Evolutionary conservation across 2,888 invertebrate genomes (phyloP).

Genomic region (Cistogaster globosa): DNA sequence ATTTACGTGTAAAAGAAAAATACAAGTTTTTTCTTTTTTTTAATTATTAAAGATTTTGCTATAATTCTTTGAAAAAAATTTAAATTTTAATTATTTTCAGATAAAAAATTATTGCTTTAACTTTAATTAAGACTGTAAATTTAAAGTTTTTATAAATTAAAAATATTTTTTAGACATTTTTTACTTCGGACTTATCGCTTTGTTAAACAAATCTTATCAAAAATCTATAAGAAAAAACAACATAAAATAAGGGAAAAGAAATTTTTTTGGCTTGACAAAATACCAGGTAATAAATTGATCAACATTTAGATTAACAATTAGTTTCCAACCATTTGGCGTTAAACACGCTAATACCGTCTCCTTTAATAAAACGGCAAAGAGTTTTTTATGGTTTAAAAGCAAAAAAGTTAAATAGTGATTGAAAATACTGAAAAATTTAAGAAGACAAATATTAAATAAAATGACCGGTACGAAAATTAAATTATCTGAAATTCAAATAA

Average conservation of each 20-base stretch:
- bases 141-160: not conserved
- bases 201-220: slow-evolving; percentile 65
- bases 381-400: no score
- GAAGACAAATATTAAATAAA: not conserved
- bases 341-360: slow-evolving; percentile 3
- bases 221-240: slow-evolving; percentile 22
- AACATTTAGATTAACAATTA: slow-evolving; percentile 25
- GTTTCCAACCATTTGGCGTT: slow-evolving; percentile 29
- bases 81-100: no score
- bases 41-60: no score
- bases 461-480: slow-evolving; percentile 55
- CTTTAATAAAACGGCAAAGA: not conserved
- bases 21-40: no score
- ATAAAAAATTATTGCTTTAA: no score
- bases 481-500: not conserved
- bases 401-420: not conserved
- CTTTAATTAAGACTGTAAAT: no score
- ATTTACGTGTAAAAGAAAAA: no score
- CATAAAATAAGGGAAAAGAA: no score
- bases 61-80: no score
- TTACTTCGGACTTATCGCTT: slow-evolving; percentile 37
- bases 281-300: slow-evolving; percentile 39
- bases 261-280: slow-evolving; percentile 2
- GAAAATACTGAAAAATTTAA: not conserved
- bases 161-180: slow-evolving; percentile 39